Evolutionary conservation across 2,888 invertebrate genomes (phyloP).

Genomic region (Nephrotoma appendiculata): DNA sequence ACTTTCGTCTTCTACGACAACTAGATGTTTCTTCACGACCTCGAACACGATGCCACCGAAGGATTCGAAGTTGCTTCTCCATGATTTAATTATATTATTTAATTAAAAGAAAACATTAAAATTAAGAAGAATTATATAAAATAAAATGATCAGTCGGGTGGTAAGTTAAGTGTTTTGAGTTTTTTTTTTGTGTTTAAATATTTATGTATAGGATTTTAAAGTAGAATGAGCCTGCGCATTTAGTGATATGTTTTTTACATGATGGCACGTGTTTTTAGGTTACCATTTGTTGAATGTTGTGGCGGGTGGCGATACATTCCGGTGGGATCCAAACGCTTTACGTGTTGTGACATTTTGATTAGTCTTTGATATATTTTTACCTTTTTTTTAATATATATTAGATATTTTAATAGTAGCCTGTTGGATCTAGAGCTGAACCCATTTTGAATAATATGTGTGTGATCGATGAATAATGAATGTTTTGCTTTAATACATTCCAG

Average conservation of each 20-base stretch:
- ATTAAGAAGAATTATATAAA: not conserved
- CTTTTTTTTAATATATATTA: not conserved
- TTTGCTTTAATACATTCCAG: conserved; percentile 25
- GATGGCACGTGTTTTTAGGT: not conserved
- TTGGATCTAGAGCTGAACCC: conserved; percentile 8
- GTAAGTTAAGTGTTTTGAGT: not conserved
- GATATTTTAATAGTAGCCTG: conserved; percentile 8
- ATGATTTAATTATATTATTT: not conserved
- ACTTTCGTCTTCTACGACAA: conserved; percentile 30
- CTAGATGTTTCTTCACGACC: conserved; percentile 34
- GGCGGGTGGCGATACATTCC: conserved; percentile 27
- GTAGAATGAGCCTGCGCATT: not conserved
- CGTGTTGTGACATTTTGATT: conserved; percentile 1
- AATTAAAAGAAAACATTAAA: conserved; percentile 2
- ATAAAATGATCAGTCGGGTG: not conserved
- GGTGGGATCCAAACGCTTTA: conserved; percentile 25
- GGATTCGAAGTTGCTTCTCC: not conserved
- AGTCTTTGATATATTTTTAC: not conserved
- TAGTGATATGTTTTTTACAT: not conserved
- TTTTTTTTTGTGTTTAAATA: not conserved
- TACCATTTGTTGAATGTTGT: not conserved
- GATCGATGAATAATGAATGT: not conserved
- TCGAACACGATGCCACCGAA: conserved; percentile 27
- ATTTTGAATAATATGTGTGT: not conserved
- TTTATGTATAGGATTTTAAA: not conserved